phyloP scores from a whole-genome alignment of 2,888 invertebrate species.

The Agriopis marginaria region DNA sequence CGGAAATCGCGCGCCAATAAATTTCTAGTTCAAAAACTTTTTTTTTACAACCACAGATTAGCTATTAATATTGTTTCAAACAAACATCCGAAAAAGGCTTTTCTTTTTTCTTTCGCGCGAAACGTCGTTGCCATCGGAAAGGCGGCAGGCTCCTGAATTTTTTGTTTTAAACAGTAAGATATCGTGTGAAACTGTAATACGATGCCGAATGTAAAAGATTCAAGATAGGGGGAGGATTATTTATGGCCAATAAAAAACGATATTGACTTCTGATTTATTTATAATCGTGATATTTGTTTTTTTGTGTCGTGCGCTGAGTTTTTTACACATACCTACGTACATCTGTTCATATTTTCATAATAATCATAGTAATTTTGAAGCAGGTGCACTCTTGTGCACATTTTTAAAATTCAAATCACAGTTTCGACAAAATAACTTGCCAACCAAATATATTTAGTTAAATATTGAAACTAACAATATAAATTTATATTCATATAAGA shows the following conservation, averaged over 20 bases:
- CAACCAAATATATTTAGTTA: too few species aligned
- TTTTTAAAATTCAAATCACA: too few species aligned
- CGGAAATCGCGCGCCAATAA: not conserved
- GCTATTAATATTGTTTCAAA: not conserved
- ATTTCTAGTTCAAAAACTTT: not conserved
- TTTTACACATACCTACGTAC: too few species aligned
- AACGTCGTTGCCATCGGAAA: slow-evolving; percentile 11
- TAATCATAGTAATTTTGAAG: too few species aligned
- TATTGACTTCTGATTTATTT: slow-evolving; percentile 27
- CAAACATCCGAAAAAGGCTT: not conserved
- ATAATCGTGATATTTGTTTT: slow-evolving; percentile 5
- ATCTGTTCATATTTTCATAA: too few species aligned
- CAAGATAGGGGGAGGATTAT: slow-evolving; percentile 26
- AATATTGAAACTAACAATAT: too few species aligned
- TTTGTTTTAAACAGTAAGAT: slow-evolving; percentile 9
- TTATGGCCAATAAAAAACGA: slow-evolving; percentile 30
- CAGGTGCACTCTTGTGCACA: too few species aligned
- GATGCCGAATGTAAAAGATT: slow-evolving; percentile 21
- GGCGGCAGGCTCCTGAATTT: not conserved
- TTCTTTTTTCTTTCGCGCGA: not conserved
- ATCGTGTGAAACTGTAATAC: slow-evolving; percentile 32
- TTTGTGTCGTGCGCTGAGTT: not conserved
- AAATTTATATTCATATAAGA: too few species aligned
- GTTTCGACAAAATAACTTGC: too few species aligned
- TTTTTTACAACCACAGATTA: not conserved